Evolutionary conservation across 2,113 vertebrate species (phyloP).

Genomic region (Cervus canadensis): DNA sequence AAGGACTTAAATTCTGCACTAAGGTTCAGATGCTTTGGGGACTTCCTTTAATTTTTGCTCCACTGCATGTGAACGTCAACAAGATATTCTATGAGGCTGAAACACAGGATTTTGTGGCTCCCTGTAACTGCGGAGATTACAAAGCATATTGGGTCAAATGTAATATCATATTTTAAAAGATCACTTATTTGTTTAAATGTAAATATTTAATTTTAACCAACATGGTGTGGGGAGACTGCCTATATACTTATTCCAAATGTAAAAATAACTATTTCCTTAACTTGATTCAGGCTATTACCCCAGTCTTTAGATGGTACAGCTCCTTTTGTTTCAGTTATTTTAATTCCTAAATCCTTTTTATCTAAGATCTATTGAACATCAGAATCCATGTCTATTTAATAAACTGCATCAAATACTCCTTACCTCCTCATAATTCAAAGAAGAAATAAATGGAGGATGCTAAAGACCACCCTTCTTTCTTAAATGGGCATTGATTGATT

Average conservation of each 20-base stretch:
- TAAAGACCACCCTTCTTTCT: not conserved
- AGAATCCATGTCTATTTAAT: not conserved
- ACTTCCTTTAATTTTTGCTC: slow-evolving; percentile 5
- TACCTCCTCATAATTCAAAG: not conserved
- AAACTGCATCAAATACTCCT: not conserved
- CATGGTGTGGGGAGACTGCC: not conserved
- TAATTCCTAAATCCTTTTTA: slow-evolving; percentile 19
- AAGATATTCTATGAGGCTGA: not conserved
- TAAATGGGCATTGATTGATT: not conserved
- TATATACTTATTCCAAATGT: slow-evolving; percentile 11
- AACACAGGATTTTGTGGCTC: not conserved
- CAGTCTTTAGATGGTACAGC: not conserved
- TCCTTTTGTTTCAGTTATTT: not conserved
- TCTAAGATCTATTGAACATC: not conserved
- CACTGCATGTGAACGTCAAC: not conserved
- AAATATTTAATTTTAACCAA: slow-evolving; percentile 1
- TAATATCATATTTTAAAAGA: slow-evolving; percentile 7
- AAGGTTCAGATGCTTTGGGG: not conserved
- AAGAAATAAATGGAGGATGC: not conserved
- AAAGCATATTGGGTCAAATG: not conserved
- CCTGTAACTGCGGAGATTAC: not conserved
- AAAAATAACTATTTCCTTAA: slow-evolving; percentile 27
- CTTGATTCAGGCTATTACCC: not conserved
- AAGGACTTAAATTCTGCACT: not conserved
- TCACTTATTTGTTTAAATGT: slow-evolving; percentile 31